Base-by-base conservation (phyloP, 2,113 vertebrate genomes). In the Miniopterus natalensis region DNA sequence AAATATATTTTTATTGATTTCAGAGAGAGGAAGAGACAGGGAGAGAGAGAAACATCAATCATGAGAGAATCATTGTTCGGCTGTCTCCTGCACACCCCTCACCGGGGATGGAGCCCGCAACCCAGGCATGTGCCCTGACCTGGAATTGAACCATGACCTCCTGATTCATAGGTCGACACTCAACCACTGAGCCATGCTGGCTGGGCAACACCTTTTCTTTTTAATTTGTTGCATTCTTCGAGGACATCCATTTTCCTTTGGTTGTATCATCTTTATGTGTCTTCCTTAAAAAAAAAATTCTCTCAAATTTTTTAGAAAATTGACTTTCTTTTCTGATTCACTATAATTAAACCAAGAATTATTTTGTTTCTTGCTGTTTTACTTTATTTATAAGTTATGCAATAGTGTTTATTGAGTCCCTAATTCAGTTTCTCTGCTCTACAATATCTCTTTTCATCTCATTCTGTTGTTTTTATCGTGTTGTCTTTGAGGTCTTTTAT, bases 381-480 rank as follows among this genome's bases (percentile, higher is more conserved):
- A 73, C 57, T 53, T 77, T 75, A 59, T 51, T 79, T 93, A 49
- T 51, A 71, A 80, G 36, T 88, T 92, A n/a, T 51, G 18, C 29
- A 57, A 63, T n/a, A 63, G 25, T 84, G 25, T 71, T 85, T 31
- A 47, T 55, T 65, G 17, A 61, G 36, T 70, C 29, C 23, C 45
- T 77, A 57, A 84, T 57, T 84, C 47, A 27, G 65, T 92, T 84
- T 61, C 81, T 94, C n/a, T 81, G 59, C 70, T 75, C 53, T 84
- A 23, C 27, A 59, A 36, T 53, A 49, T 49, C 65, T 27, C 45
- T 94, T 92, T 93, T 73, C 59, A 25, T 42, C 15, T 81, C 68
- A 78, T 55, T 71, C 63, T 84, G 25, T 63, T 91, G 42, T 63
- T 91, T 87, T 87, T 63, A 88, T 95, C n/a, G 29, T n/a, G 36